phyloP scores from a whole-genome alignment of 1,140 invertebrate species.

The Andrena cerasifolii region DNA sequence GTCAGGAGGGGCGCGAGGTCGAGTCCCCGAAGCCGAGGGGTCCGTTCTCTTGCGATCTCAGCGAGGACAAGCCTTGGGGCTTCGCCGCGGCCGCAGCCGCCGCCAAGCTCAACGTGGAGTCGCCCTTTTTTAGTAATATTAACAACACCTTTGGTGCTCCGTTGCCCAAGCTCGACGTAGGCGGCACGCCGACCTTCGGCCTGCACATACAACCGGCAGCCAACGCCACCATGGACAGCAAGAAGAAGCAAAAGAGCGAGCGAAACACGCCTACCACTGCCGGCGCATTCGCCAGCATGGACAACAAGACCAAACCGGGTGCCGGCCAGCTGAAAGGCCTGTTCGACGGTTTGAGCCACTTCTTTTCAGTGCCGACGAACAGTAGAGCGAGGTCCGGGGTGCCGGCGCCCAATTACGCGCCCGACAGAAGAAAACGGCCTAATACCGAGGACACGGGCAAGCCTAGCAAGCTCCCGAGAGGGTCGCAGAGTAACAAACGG shows the following conservation, averaged over 20 bases:
- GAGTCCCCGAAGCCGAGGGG: constrained; percentile 80
- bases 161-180: constrained; percentile 76
- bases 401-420: constrained; percentile 82
- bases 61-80: constrained; percentile 87
- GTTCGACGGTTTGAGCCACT: constrained; percentile 93
- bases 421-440: constrained; percentile 79
- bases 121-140: constrained; percentile 77
- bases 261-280: constrained; percentile 8
- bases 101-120: constrained; percentile 77
- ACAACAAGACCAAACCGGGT: constrained; percentile 81
- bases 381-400: constrained; percentile 81
- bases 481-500: constrained; percentile 39
- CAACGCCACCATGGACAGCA: constrained; percentile 48
- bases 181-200: constrained; percentile 74
- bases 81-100: constrained; percentile 89
- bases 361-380: constrained; percentile 87
- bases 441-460: constrained; percentile 64
- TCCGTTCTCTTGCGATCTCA: constrained; percentile 76
- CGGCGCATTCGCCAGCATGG: constrained; percentile 22
- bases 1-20: constrained; percentile 69
- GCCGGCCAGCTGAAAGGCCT: constrained; percentile 88
- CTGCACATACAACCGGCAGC: constrained; percentile 71
- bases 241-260: constrained; percentile 55
- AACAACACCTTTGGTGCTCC: constrained; percentile 74
- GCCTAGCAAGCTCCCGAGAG: constrained; percentile 44